Percentiles rank a stretch among this genome's conserved stretches.
These are phyloP conservation scores for Trachelus iudaicus DNA, from an alignment of 2,888 invertebrate species.

Conservation along the genomic window DNA sequence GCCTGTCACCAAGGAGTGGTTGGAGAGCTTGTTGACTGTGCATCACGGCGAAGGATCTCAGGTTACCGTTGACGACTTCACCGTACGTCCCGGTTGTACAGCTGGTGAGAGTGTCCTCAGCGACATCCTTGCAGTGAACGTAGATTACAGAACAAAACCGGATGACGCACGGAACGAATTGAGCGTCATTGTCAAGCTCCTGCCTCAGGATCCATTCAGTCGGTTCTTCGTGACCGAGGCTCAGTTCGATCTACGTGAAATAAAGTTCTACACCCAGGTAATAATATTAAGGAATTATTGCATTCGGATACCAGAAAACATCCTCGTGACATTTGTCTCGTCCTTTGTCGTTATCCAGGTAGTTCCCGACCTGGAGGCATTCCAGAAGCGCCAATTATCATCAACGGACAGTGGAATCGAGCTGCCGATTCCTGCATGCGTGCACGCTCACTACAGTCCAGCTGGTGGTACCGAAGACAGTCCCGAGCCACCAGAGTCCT, in stretches of 20 bases:
- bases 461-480: slow-evolving; percentile 62
- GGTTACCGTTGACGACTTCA: slow-evolving; percentile 67
- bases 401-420: slow-evolving; percentile 62
- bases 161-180: slow-evolving; percentile 62
- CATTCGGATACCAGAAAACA: not conserved
- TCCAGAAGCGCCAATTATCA: slow-evolving; percentile 67
- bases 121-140: slow-evolving; percentile 80
- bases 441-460: slow-evolving; percentile 74
- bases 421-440: slow-evolving; percentile 77
- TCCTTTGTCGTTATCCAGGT: slow-evolving; percentile 66
- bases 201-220: slow-evolving; percentile 83
- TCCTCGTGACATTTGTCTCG: not conserved
- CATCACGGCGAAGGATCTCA: slow-evolving; percentile 63
- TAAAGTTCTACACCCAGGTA: slow-evolving; percentile 84
- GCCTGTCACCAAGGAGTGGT: slow-evolving; percentile 71
- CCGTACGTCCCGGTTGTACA: slow-evolving; percentile 71
- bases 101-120: slow-evolving; percentile 81
- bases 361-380: slow-evolving; percentile 76
- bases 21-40: slow-evolving; percentile 67
- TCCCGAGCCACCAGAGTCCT: slow-evolving; percentile 71
- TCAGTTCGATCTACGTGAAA: slow-evolving; percentile 84
- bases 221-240: slow-evolving; percentile 84
- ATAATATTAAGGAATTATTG: slow-evolving; percentile 34
- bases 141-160: slow-evolving; percentile 70
- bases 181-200: slow-evolving; percentile 78